Conservation (phyloP, 1,140 invertebrate genomes). For the Onthophagus taurus region DNA sequence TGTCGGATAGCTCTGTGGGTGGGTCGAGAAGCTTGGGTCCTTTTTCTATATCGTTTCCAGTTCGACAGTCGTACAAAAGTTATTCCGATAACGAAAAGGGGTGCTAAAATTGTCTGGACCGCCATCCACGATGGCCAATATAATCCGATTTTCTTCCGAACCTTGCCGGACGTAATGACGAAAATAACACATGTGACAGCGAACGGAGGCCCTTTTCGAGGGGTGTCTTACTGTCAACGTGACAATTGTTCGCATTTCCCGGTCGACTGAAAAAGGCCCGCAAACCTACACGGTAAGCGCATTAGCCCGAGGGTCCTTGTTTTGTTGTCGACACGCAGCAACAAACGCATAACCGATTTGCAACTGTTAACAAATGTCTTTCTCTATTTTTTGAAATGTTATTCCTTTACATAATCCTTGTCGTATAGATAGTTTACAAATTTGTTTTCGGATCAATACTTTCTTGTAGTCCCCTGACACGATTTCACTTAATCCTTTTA, state of each 20-base stretch:
- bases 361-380: no score
- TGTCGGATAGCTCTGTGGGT: conserved; percentile 37
- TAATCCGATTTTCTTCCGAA: conserved; percentile 34
- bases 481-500: no score
- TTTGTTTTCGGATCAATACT: no score
- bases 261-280: conserved; percentile 21
- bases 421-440: no score
- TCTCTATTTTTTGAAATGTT: no score
- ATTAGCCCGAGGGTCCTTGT: no score
- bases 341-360: no score
- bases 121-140: conserved; percentile 26
- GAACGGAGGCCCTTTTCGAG: conserved; percentile 29
- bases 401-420: no score
- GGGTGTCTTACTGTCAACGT: conserved; percentile 37
- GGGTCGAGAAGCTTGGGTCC: conserved; percentile 28
- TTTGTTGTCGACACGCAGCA: no score
- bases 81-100: neutral
- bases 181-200: conserved; percentile 36
- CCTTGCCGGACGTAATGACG: conserved; percentile 33
- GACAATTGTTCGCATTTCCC: conserved; percentile 29
- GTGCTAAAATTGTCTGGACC: conserved; percentile 1
- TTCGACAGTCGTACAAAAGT: conserved; percentile 7
- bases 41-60: conserved; percentile 35
- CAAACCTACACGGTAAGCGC: no score
- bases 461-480: no score